These are phyloP conservation scores for Phataginus tetradactyla DNA, from an alignment of 2,797 vertebrate genomes.

Conservation along the genomic window DNA sequence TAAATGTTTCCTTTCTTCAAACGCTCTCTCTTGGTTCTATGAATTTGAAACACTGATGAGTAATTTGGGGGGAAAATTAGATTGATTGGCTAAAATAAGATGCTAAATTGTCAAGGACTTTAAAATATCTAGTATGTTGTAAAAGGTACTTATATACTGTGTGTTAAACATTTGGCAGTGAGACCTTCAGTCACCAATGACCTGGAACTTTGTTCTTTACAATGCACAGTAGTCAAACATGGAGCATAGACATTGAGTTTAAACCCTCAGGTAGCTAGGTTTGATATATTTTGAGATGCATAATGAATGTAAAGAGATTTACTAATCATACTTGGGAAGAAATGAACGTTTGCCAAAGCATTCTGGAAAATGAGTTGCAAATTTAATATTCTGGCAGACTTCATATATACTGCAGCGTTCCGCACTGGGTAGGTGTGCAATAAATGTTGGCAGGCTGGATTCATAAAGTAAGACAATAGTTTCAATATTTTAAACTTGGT, in stretches of 20 bases:
- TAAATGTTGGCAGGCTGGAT: not conserved
- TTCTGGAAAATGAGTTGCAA: conserved; percentile 1
- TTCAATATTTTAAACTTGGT: conserved; percentile 66
- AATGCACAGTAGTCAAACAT: not conserved
- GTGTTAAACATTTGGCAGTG: not conserved
- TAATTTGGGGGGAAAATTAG: not conserved
- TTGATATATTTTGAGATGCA: not conserved
- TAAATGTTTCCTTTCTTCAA: not conserved
- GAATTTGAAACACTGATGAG: not conserved
- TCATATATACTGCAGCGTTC: not conserved
- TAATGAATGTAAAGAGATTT: not conserved
- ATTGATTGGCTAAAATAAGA: not conserved
- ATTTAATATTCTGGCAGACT: conserved; percentile 4
- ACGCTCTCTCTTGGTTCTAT: not conserved
- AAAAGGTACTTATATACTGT: not conserved
- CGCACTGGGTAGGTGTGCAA: not conserved
- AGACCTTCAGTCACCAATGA: not conserved
- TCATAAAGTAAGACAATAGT: conserved; percentile 56
- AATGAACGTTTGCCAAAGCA: not conserved
- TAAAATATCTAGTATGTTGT: not conserved
- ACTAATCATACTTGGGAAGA: not conserved
- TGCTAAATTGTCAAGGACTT: not conserved
- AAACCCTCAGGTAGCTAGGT: not conserved
- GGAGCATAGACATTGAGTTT: not conserved
- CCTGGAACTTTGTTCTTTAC: not conserved